Conservation (phyloP, 2,113 vertebrate genomes). For the Pavo muticus region DNA sequence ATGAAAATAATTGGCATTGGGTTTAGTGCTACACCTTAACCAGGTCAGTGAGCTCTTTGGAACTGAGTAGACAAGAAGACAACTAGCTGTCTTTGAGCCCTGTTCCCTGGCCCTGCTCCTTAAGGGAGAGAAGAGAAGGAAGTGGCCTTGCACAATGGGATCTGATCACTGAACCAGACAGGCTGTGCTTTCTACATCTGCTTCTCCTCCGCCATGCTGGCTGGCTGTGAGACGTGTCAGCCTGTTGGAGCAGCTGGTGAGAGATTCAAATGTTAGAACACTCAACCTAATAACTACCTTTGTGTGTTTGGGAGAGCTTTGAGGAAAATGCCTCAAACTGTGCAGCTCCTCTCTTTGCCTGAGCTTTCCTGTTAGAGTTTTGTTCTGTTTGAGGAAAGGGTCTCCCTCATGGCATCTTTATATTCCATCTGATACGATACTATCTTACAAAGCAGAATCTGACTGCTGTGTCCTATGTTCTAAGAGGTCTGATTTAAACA, state of each 20-base stretch:
- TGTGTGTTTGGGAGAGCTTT: not conserved
- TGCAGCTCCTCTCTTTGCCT: not conserved
- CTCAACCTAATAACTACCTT: not conserved
- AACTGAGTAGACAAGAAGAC: not conserved
- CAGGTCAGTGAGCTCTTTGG: not conserved
- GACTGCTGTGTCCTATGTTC: not conserved
- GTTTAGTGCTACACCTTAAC: not conserved
- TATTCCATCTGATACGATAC: not conserved
- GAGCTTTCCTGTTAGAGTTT: not conserved
- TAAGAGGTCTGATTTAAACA: not conserved
- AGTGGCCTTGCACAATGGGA: not conserved
- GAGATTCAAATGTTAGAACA: too few species aligned
- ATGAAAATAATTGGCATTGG: not conserved
- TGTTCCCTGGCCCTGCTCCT: not conserved
- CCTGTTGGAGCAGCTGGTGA: not conserved
- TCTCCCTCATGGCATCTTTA: not conserved
- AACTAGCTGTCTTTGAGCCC: not conserved
- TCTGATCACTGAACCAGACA: not conserved
- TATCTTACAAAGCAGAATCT: not conserved
- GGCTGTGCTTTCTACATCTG: too few species aligned
- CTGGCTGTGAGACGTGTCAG: too few species aligned
- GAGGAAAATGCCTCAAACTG: not conserved
- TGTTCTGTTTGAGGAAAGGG: not conserved
- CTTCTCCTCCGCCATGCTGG: not conserved
- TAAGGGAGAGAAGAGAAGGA: not conserved